phyloP scores from a whole-genome alignment of 2,113 vertebrate species.

The Cathartes aura region DNA sequence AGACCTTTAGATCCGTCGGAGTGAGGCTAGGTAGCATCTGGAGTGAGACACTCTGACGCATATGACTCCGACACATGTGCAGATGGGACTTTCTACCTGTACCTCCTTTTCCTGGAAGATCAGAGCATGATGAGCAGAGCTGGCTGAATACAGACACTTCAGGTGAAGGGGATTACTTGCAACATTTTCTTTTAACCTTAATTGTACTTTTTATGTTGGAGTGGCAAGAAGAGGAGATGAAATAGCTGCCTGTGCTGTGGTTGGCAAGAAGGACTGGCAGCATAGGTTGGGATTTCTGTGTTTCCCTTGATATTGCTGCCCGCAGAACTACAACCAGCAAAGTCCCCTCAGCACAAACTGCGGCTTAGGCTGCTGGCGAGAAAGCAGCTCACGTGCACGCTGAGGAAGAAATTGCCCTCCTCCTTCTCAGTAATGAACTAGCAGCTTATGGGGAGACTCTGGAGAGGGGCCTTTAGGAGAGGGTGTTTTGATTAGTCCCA shows the following conservation, averaged over 20 bases:
- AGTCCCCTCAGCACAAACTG: neutral
- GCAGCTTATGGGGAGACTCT: neutral
- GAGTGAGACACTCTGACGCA: neutral
- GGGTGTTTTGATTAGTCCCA: neutral
- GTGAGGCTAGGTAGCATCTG: neutral
- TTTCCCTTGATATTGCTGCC: neutral
- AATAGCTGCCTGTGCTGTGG: neutral
- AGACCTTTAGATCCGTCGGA: neutral
- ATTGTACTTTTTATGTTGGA: neutral
- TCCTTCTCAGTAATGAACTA: neutral
- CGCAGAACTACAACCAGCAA: neutral
- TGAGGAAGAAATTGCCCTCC: neutral
- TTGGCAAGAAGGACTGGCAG: neutral
- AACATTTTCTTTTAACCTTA: neutral
- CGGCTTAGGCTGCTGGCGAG: neutral
- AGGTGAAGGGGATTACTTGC: neutral
- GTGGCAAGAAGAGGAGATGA: neutral
- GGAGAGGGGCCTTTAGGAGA: neutral
- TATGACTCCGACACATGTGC: rapidly evolving
- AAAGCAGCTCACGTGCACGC: neutral
- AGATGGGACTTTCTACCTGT: neutral
- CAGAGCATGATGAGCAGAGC: neutral
- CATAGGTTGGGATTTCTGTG: neutral
- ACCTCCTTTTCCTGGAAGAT: neutral
- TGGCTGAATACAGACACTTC: neutral